Conservation (phyloP, 2,888 invertebrate species). For the Acrocera orbiculus region DNA sequence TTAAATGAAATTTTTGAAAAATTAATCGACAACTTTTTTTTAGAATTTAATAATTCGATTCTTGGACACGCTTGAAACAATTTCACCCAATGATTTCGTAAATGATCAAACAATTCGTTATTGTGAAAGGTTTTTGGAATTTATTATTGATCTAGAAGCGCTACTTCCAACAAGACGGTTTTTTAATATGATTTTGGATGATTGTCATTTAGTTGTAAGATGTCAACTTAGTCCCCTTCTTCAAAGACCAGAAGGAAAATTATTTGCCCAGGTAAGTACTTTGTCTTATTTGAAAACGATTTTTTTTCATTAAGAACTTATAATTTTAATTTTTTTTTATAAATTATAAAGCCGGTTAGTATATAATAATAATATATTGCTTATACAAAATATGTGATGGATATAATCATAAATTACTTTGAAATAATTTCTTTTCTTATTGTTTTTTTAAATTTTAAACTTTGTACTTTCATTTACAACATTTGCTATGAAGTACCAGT, state of each 20-base stretch:
- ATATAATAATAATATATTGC: too few relatives aligned
- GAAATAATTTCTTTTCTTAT: too few relatives aligned
- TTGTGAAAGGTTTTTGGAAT: conserved; percentile 89
- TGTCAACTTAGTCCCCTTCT: conserved; percentile 66
- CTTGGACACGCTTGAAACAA: conserved; percentile 57
- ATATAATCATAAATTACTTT: too few relatives aligned
- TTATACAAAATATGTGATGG: too few relatives aligned
- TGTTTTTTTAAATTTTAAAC: too few relatives aligned
- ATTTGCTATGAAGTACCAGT: too few relatives aligned
- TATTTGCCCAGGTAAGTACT: conserved; percentile 71
- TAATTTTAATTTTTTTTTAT: too few relatives aligned
- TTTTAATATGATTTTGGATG: conserved; percentile 91
- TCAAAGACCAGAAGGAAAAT: conserved; percentile 62
- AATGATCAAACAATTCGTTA: conserved; percentile 44
- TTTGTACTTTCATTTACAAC: too few relatives aligned
- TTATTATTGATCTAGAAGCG: conserved; percentile 92
- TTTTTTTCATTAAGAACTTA: too few relatives aligned
- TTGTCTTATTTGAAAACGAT: conserved; percentile 10
- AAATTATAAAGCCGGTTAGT: too few relatives aligned
- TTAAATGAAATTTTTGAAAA: neutral
- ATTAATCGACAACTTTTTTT: too few relatives aligned
- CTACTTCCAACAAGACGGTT: conserved; percentile 88
- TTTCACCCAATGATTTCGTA: conserved; percentile 46
- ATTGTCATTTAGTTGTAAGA: conserved; percentile 80
- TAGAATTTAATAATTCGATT: conserved; percentile 66